Conservation (phyloP, 2,888 invertebrate species). For the Amorpha juglandis region DNA sequence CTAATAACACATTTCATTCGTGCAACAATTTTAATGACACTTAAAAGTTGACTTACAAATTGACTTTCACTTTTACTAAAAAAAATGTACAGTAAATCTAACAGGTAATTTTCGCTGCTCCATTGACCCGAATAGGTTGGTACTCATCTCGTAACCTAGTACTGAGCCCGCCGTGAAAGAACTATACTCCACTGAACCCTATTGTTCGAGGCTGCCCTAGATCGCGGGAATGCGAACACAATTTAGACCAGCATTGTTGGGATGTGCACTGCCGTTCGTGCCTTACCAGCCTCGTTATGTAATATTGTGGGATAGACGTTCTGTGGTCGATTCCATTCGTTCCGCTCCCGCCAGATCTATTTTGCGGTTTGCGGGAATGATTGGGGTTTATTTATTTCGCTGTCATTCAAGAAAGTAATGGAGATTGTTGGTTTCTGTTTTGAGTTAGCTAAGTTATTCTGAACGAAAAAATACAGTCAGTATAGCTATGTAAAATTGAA, state of each 20-base stretch:
- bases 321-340: conserved; percentile 37
- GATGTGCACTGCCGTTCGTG: conserved; percentile 53
- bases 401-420: conserved; percentile 22
- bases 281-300: conserved; percentile 34
- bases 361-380: conserved; percentile 23
- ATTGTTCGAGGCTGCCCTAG: conserved; percentile 75
- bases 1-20: conserved; percentile 11
- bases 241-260: conserved; percentile 74
- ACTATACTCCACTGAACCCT: conserved; percentile 64
- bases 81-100: conserved; percentile 34
- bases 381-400: conserved; percentile 32
- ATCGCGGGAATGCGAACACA: conserved; percentile 77
- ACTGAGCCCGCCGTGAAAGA: conserved; percentile 64
- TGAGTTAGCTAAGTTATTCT: conserved; percentile 4
- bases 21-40: conserved; percentile 20
- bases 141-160: conserved; percentile 63
- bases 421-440: conserved; percentile 14
- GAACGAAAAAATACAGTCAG: not conserved
- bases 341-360: conserved; percentile 11
- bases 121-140: conserved; percentile 70
- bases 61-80: conserved; percentile 20
- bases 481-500: not conserved
- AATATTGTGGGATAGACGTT: conserved; percentile 45
- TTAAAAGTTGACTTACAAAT: not conserved
- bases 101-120: conserved; percentile 66